Conservation (phyloP, 2,888 invertebrate species). For the Rapana venosa region DNA sequence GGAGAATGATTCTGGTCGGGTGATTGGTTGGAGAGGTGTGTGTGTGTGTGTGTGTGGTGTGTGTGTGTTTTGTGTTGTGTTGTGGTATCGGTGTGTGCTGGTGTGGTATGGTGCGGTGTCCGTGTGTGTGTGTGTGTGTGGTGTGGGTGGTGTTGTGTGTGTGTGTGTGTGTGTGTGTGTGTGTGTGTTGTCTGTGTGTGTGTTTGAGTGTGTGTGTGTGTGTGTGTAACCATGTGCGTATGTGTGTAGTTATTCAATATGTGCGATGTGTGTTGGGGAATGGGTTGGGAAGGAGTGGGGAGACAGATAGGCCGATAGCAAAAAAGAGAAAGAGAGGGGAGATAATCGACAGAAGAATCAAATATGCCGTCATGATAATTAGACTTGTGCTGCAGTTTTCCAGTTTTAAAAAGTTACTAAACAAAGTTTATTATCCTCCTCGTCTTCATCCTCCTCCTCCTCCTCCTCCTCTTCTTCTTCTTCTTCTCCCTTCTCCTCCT, state of each 20-base stretch:
- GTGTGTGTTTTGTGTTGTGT: neutral
- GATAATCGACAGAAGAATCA: too few relatives aligned
- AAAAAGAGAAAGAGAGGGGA: too few relatives aligned
- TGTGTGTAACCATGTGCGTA: neutral
- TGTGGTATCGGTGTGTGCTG: neutral
- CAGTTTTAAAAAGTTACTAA: too few relatives aligned
- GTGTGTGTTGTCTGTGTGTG: neutral
- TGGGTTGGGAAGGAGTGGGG: too few relatives aligned
- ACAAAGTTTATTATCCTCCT: too few relatives aligned
- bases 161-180: neutral
- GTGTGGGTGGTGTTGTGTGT: neutral
- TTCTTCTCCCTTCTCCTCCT: too few relatives aligned
- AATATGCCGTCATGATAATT: too few relatives aligned
- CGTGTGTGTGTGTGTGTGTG: neutral
- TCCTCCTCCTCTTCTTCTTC: too few relatives aligned
- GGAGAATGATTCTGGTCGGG: neutral
- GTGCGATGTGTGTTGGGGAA: too few relatives aligned
- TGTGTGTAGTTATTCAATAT: neutral
- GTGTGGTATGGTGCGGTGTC: neutral
- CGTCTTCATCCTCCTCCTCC: too few relatives aligned
- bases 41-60: constrained; percentile 10
- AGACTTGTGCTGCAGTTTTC: too few relatives aligned
- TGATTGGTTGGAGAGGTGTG: neutral
- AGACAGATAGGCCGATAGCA: too few relatives aligned
- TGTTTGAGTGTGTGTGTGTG: neutral